Conservation (phyloP, 2,888 invertebrate genomes). For the Aethes cnicana region DNA sequence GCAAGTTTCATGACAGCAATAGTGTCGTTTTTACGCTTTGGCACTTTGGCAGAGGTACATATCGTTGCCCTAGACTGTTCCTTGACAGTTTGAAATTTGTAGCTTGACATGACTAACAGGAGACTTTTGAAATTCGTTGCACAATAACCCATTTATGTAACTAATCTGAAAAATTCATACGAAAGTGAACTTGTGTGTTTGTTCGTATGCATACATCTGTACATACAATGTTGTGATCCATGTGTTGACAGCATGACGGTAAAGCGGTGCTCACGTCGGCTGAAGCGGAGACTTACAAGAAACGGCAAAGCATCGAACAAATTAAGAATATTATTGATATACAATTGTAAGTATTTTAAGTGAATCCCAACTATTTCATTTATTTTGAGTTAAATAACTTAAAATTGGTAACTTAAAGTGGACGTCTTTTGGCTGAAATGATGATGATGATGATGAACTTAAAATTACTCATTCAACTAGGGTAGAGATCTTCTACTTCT, state of each 20-base stretch:
- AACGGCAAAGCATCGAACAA: conserved; percentile 53
- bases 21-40: too few species aligned
- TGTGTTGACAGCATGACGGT: conserved; percentile 77
- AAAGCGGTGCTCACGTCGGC: conserved; percentile 42
- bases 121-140: neutral
- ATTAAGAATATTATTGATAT: conserved; percentile 58
- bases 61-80: too few species aligned
- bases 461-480: too few species aligned
- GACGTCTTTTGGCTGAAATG: too few species aligned
- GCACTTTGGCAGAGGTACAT: too few species aligned
- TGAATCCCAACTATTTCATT: neutral
- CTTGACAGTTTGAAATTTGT: conserved; percentile 8
- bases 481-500: too few species aligned
- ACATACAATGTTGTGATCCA: conserved; percentile 42
- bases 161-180: conserved; percentile 13
- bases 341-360: conserved; percentile 47
- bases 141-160: conserved; percentile 7
- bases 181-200: conserved; percentile 15
- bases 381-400: too few species aligned
- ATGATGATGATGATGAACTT: too few species aligned
- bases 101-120: neutral
- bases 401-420: too few species aligned
- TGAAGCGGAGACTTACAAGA: conserved; percentile 51
- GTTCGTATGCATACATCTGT: conserved; percentile 15
- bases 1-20: too few species aligned